These are phyloP conservation scores for Acestrorhynchus altus DNA, from an alignment of 2,797 vertebrate species.

Conservation along the genomic window DNA sequence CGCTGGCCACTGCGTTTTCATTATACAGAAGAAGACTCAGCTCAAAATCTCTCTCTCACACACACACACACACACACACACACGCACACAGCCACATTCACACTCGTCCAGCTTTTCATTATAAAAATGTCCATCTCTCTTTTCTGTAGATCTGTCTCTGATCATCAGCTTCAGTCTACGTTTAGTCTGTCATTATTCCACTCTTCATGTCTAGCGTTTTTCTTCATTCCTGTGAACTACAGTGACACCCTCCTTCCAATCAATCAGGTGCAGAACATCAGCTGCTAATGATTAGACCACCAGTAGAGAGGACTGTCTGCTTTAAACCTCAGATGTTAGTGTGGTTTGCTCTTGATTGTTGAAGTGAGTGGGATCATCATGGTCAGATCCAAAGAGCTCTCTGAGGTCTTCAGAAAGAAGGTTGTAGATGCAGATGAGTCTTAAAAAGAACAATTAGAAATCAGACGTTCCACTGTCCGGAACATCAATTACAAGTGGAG, in stretches of 20 bases:
- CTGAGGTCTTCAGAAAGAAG: too few relatives aligned
- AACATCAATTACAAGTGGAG: too few relatives aligned
- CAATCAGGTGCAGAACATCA: neutral
- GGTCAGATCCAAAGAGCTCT: too few relatives aligned
- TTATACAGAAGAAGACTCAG: constrained; percentile 6
- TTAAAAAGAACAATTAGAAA: too few relatives aligned
- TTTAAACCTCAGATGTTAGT: too few relatives aligned
- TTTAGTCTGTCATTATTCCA: neutral
- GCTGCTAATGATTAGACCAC: too few relatives aligned
- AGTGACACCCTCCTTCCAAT: neutral
- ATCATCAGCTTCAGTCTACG: neutral
- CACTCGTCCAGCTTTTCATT: constrained; percentile 13
- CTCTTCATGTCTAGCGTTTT: neutral
- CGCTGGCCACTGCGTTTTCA: constrained; percentile 8
- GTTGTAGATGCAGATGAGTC: too few relatives aligned
- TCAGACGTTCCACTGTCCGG: too few relatives aligned
- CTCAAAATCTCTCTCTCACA: neutral
- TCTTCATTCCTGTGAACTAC: neutral
- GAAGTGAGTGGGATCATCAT: too few relatives aligned
- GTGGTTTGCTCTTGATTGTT: too few relatives aligned
- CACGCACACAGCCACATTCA: neutral
- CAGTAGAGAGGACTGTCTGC: too few relatives aligned
- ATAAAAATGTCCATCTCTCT: constrained; percentile 21
- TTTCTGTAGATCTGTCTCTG: constrained; percentile 1
- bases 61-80: neutral